Percentiles rank a stretch among this genome's conserved stretches.
Evolutionary conservation across 1,140 invertebrate genomes (phyloP).

Genomic region (Zaprionus camerounensis): DNA sequence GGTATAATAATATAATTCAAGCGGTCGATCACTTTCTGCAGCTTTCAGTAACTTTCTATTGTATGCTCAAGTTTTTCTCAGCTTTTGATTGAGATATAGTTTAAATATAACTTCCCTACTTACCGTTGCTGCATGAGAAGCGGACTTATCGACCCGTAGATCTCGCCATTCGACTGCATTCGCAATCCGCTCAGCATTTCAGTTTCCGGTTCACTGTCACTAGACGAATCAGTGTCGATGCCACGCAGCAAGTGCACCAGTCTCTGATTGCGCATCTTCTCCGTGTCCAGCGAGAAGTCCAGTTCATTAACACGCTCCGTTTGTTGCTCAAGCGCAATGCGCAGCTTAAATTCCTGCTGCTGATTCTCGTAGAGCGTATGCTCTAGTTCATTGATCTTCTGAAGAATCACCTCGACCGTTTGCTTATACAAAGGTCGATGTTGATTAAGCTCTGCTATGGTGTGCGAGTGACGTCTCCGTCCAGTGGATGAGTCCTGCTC

Average conservation of each 20-base stretch:
- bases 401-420: slow-evolving; percentile 56
- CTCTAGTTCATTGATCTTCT: slow-evolving; percentile 66
- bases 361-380: slow-evolving; percentile 73
- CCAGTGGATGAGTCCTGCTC: not conserved
- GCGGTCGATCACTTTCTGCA: too few species aligned
- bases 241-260: slow-evolving; percentile 65
- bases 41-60: too few species aligned
- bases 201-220: slow-evolving; percentile 48
- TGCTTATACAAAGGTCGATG: slow-evolving; percentile 40
- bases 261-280: slow-evolving; percentile 62
- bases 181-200: slow-evolving; percentile 1
- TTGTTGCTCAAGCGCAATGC: slow-evolving; percentile 62
- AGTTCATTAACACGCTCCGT: slow-evolving; percentile 64
- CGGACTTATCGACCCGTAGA: slow-evolving; percentile 71
- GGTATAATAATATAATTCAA: too few species aligned
- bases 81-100: not conserved
- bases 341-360: slow-evolving; percentile 68
- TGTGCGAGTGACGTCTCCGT: not conserved
- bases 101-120: slow-evolving; percentile 1
- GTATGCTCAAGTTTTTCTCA: too few species aligned
- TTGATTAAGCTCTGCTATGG: slow-evolving; percentile 18
- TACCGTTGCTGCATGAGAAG: slow-evolving; percentile 80
- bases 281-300: slow-evolving; percentile 59
- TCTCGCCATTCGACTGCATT: slow-evolving; percentile 9
- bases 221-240: slow-evolving; percentile 40